Percentiles rank a stretch among this genome's conserved stretches.
Conservation (phyloP, 2,888 invertebrate species). For the Harpalus rufipes region DNA sequence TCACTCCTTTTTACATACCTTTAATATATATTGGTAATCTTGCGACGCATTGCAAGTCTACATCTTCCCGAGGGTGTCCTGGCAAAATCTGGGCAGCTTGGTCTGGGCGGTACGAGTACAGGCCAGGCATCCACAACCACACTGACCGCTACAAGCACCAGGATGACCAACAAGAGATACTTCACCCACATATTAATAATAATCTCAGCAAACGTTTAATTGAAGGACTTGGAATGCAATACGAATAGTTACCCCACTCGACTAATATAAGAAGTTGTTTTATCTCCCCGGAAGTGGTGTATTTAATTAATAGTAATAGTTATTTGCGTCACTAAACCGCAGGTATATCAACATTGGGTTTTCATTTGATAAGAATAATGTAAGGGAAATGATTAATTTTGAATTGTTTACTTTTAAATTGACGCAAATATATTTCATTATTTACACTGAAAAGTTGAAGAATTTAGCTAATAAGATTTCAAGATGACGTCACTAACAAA, state of each 20-base stretch:
- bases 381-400: neutral
- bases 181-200: conserved; percentile 24
- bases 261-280: neutral
- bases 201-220: neutral
- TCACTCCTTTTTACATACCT: no score
- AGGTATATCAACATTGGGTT: conserved; percentile 34
- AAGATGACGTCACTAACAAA: no score
- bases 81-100: conserved; percentile 50
- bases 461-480: neutral
- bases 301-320: neutral
- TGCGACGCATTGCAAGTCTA: neutral
- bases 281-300: conserved; percentile 25
- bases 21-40: neutral
- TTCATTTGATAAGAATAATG: conserved; percentile 3
- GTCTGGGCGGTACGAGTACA: conserved; percentile 39
- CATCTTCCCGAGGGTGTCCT: conserved; percentile 52
- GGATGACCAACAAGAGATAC: conserved; percentile 3
- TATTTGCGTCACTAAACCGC: conserved; percentile 32
- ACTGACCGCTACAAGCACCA: conserved; percentile 3
- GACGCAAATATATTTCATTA: neutral
- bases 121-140: conserved; percentile 30
- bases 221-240: neutral
- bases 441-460: neutral
- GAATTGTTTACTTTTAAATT: neutral
- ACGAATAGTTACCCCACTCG: neutral